Conservation (phyloP, 2,888 invertebrate species). For the Drosophila barbarae region DNA sequence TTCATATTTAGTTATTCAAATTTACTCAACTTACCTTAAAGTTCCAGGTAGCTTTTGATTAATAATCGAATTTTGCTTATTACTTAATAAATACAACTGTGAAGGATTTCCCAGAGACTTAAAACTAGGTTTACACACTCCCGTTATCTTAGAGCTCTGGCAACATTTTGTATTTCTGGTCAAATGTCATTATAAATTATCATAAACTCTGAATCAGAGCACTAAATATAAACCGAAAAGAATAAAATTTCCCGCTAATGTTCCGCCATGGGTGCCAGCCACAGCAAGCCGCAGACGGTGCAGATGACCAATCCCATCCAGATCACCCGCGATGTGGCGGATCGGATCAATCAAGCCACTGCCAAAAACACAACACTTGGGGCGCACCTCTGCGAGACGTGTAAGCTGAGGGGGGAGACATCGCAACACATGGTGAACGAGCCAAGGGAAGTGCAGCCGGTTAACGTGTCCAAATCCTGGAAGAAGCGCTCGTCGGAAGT, state of each 20-base stretch:
- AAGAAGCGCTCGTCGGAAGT: conserved; percentile 46
- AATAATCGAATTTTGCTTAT: too few species aligned
- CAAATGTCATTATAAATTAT: conserved; percentile 22
- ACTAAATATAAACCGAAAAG: conserved; percentile 2
- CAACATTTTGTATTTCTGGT: neutral
- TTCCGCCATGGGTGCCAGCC: conserved; percentile 55
- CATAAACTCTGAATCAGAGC: conserved; percentile 6
- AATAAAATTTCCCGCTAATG: neutral
- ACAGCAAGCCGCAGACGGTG: conserved; percentile 60
- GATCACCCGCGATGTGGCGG: conserved; percentile 53
- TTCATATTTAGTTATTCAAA: neutral
- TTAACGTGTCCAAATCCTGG: conserved; percentile 28
- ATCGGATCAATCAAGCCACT: conserved; percentile 49
- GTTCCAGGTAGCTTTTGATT: neutral
- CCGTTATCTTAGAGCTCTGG: neutral
- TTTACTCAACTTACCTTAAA: neutral
- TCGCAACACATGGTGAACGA: neutral
- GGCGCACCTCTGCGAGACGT: conserved; percentile 18
- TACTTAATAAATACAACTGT: neutral
- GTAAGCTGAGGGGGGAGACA: neutral
- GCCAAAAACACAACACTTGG: neutral
- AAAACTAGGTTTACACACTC: neutral
- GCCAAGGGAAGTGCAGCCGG: neutral
- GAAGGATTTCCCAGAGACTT: neutral
- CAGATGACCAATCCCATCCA: conserved; percentile 50